Evolutionary conservation across 2,888 invertebrate genomes (phyloP).

Genomic region (Luffia ferchaultella): DNA sequence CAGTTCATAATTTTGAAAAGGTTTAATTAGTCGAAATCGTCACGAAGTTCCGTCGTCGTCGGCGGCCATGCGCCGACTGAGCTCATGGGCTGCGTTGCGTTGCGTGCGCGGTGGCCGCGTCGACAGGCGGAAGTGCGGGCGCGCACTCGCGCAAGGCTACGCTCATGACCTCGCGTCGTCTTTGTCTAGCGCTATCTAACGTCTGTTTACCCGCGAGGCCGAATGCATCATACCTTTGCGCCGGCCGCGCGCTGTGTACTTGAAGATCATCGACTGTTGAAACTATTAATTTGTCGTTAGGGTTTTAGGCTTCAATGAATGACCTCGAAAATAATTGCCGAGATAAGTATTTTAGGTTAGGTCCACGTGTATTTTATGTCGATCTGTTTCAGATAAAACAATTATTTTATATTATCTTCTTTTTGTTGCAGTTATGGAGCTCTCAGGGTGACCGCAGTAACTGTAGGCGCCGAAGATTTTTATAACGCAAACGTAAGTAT

Average conservation of each 20-base stretch:
- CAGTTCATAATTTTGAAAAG: too few species aligned
- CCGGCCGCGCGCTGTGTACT: slow-evolving; percentile 29
- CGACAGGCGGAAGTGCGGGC: slow-evolving; percentile 25
- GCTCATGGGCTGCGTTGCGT: neutral
- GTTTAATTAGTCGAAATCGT: neutral
- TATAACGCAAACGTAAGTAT: neutral
- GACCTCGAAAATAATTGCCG: slow-evolving; percentile 37
- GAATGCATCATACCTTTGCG: slow-evolving; percentile 57
- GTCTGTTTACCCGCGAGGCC: slow-evolving; percentile 60
- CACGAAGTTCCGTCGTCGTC: slow-evolving; percentile 24
- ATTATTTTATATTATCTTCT: neutral
- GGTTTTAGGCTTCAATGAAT: slow-evolving; percentile 1
- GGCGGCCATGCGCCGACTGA: slow-evolving; percentile 26
- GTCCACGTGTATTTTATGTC: neutral
- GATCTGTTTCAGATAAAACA: neutral
- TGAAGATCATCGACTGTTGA: slow-evolving; percentile 26
- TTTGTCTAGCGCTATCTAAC: slow-evolving; percentile 64
- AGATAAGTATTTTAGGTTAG: slow-evolving; percentile 18
- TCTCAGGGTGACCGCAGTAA: neutral
- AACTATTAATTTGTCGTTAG: slow-evolving; percentile 21
- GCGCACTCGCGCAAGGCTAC: slow-evolving; percentile 62
- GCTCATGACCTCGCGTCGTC: slow-evolving; percentile 64
- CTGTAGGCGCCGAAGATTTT: neutral
- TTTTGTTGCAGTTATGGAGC: neutral
- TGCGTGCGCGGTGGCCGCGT: slow-evolving; percentile 38